A percentile compares a stretch with the other conserved stretches of the same genome.
Evolutionary conservation across 2,888 invertebrate species (phyloP).

Genomic region (Alloplasta piceator): DNA sequence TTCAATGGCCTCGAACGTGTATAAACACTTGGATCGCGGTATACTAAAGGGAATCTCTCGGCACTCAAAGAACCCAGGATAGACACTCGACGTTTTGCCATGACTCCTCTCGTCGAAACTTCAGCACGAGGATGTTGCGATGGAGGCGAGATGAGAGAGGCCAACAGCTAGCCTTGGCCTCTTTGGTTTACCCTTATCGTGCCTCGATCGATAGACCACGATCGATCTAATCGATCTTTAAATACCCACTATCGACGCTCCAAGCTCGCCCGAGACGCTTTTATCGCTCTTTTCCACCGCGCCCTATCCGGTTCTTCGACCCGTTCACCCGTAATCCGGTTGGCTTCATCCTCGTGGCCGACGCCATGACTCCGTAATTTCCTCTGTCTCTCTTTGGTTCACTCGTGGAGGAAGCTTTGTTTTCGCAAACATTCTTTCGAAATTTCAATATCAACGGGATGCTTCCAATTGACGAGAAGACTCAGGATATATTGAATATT

Average conservation of each 20-base stretch:
- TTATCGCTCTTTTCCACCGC: conserved; percentile 18
- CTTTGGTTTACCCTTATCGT: conserved; percentile 27
- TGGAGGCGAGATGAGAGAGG: no score
- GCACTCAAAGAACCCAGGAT: conserved; percentile 56
- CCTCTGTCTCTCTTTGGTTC: no score
- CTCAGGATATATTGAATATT: no score
- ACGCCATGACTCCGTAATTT: not conserved
- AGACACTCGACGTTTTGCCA: not conserved
- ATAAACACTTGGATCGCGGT: conserved; percentile 53
- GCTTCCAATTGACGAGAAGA: no score
- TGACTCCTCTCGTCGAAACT: not conserved
- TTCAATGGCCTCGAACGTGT: conserved; percentile 42
- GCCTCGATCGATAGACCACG: conserved; percentile 41
- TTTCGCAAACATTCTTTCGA: no score
- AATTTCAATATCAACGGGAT: no score
- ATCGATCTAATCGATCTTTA: conserved; percentile 62
- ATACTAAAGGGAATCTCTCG: conserved; percentile 34
- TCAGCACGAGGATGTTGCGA: no score
- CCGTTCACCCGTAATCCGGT: conserved; percentile 56
- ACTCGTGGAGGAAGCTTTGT: no score
- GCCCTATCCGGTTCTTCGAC: conserved; percentile 59
- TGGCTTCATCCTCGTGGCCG: conserved; percentile 12
- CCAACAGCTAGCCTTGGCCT: conserved; percentile 6
- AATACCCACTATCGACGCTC: conserved; percentile 36
- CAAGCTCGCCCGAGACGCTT: not conserved